Evolutionary conservation across 2,113 vertebrate genomes (phyloP), one percentile per base, ranked within the genome.

Genomic region (Labeo catla): DNA sequence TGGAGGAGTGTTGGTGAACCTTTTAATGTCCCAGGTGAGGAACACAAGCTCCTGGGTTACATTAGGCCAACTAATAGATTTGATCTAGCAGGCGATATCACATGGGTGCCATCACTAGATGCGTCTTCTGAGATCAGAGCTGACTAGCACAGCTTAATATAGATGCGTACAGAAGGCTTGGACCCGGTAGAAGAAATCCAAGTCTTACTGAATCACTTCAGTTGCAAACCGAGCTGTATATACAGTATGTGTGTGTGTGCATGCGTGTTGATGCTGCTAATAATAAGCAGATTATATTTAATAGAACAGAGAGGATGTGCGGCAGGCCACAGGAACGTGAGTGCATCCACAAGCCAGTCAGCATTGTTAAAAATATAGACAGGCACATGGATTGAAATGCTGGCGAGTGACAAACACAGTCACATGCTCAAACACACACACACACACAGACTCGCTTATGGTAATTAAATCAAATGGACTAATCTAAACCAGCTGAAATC

Each of bases 331-430:
- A 90, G 87, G 84, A 93, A 93, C 86, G 86, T 91, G 92, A 90
- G 82, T 2, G 21, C 43, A 52, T 87, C 86, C 90, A 88, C 76
- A 83, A 81, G 87, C 89, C 80, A 91, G 91, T 95, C 94, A 95
- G 94, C 93, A 95, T 85, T 90, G 89, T 87, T 66, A 91, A 90
- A 90, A 89, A 93, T 91, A 91, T 57, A 54, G 65, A 74, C 50
- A 34, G 87, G 84, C 91, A 91, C 91, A 90, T 90, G 92, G 84
- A 84, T 76, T 78, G 77, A 90, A 76, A 85, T 19, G 79, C 65
- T 76, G 84, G 89, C 36, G 19, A 80, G 72, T 83, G 84, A 88
- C 68, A 82, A 66, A 50, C 76, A 54, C 39, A 84, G 70, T 82
- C 72, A 82, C 61, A 65, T 72, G 54, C 59, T 66, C 76, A 66